Percentiles rank a stretch among this genome's conserved stretches.
phyloP scores from a whole-genome alignment of 2,797 vertebrate species.

The Syngnathus acus region DNA sequence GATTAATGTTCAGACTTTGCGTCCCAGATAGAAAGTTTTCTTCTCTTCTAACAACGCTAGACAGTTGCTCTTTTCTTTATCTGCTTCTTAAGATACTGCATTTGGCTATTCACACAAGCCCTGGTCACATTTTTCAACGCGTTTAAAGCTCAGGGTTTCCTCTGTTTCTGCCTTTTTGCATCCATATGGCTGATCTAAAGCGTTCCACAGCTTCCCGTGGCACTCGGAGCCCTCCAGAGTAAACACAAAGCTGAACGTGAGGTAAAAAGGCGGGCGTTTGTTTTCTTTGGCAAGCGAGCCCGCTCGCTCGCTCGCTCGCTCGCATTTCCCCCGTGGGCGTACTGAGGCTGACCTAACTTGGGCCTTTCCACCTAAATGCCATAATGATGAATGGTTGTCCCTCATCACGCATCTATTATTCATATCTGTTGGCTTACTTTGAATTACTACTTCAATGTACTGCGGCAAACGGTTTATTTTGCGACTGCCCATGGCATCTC shows the following conservation, averaged over 20 bases:
- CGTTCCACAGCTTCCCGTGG: conserved; percentile 18
- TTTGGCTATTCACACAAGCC: conserved; percentile 8
- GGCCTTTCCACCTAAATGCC: conserved; percentile 30
- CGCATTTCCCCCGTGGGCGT: conserved; percentile 10
- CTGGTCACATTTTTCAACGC: conserved; percentile 23
- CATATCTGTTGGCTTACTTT: conserved; percentile 46
- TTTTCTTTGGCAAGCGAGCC: conserved; percentile 19
- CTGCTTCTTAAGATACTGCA: conserved; percentile 10
- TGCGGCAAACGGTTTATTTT: conserved; percentile 22
- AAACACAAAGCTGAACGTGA: conserved; percentile 33
- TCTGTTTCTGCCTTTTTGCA: conserved; percentile 16
- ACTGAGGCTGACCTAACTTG: conserved; percentile 24
- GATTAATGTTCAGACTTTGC: conserved; percentile 25
- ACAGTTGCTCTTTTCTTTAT: background rate
- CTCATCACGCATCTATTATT: conserved; percentile 46
- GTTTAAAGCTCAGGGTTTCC: conserved; percentile 33
- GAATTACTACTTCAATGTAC: conserved; percentile 29
- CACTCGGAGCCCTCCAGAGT: conserved; percentile 17
- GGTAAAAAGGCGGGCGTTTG: conserved; percentile 12
- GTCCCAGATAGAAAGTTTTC: conserved; percentile 22
- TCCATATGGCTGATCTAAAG: conserved; percentile 37
- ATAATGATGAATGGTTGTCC: conserved; percentile 50
- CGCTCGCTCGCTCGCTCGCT: conserved; percentile 13
- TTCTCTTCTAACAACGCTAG: background rate
- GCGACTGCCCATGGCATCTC: conserved; percentile 24